These are phyloP conservation scores for Brotula barbata DNA, from an alignment of 2,797 vertebrate genomes.

Conservation along the genomic window DNA sequence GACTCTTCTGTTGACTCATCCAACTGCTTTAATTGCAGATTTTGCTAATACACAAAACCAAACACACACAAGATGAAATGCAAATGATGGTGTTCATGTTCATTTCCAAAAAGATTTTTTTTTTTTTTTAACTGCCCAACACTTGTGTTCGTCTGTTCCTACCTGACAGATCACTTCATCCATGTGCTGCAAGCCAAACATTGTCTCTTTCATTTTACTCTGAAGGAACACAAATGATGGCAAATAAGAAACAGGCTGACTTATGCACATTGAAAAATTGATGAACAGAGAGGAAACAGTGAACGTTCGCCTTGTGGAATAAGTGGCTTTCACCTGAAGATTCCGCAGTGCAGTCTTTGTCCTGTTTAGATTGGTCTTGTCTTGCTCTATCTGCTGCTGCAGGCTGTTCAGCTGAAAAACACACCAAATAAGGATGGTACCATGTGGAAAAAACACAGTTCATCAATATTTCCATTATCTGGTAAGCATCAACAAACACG, in stretches of 20 bases:
- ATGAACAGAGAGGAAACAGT: background rate
- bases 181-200: slow-evolving; percentile 46
- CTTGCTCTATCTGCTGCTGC: slow-evolving; percentile 40
- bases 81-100: background rate
- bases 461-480: too few relatives aligned
- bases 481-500: too few relatives aligned
- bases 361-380: slow-evolving; percentile 35
- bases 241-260: slow-evolving; percentile 1
- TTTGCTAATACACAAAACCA: slow-evolving; percentile 41
- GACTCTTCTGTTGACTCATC: slow-evolving; percentile 54
- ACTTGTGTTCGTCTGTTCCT: slow-evolving; percentile 7
- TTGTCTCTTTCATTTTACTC: slow-evolving; percentile 52
- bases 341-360: slow-evolving; percentile 29
- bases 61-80: background rate
- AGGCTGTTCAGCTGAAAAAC: background rate
- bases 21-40: slow-evolving; percentile 34
- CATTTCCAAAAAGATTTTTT: background rate
- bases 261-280: background rate
- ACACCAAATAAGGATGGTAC: background rate
- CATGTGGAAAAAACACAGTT: too few relatives aligned
- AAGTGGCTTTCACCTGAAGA: slow-evolving; percentile 41
- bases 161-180: slow-evolving; percentile 63
- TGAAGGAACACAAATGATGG: slow-evolving; percentile 34
- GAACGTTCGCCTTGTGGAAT: background rate
- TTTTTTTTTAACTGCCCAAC: background rate